phyloP scores from a whole-genome alignment of 2,888 invertebrate species.

The Mycalesis mineus region DNA sequence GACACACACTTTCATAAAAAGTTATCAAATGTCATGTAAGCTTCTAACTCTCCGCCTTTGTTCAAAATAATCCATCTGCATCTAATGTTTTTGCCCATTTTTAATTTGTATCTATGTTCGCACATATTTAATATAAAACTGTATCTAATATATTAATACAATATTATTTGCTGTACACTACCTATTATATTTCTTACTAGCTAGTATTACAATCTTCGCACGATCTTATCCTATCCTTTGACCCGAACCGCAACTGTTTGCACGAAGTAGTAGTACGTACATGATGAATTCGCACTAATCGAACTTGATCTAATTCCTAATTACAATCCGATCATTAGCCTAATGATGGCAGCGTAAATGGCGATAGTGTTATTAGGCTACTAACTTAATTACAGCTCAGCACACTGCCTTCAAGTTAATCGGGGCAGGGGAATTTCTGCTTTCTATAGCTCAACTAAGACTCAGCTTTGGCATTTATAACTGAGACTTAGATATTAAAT shows the following conservation, averaged over 20 bases:
- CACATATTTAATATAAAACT: too few relatives aligned
- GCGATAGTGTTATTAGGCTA: constrained; percentile 54
- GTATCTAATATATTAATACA: too few relatives aligned
- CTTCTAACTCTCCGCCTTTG: too few relatives aligned
- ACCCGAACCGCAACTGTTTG: constrained; percentile 2
- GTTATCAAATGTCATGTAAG: too few relatives aligned
- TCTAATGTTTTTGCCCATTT: too few relatives aligned
- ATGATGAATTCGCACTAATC: constrained; percentile 12
- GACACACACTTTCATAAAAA: too few relatives aligned
- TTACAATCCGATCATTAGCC: constrained; percentile 41
- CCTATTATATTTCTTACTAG: too few relatives aligned
- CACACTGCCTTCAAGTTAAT: constrained; percentile 14
- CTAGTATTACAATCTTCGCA: background rate
- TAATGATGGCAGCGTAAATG: constrained; percentile 57
- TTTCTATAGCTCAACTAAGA: constrained; percentile 20
- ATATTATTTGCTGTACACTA: too few relatives aligned
- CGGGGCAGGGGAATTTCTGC: constrained; percentile 16
- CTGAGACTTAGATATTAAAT: constrained; percentile 16
- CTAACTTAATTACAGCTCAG: constrained; percentile 52
- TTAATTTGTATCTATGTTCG: too few relatives aligned
- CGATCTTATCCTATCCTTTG: background rate
- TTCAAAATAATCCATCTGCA: too few relatives aligned
- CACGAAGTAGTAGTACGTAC: background rate
- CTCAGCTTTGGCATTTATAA: constrained; percentile 17
- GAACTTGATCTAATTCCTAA: constrained; percentile 25